phyloP scores from a whole-genome alignment of 2,888 invertebrate genomes.

The Morpho deidamia region DNA sequence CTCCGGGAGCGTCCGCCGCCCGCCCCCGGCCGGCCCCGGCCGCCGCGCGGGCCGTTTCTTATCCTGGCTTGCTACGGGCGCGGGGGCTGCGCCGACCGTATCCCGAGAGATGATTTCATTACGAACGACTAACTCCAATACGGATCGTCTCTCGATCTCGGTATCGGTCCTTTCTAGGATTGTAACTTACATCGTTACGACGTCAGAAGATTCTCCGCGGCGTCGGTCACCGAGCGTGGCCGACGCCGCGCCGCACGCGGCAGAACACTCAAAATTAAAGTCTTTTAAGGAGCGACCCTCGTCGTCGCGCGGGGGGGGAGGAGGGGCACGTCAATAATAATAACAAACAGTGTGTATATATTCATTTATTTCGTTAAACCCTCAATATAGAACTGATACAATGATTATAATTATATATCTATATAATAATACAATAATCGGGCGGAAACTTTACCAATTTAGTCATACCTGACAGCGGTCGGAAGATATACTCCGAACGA shows the following conservation, averaged over 20 bases:
- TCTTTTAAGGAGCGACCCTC: too few species aligned
- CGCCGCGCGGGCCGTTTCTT: constrained; percentile 40
- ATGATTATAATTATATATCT: constrained; percentile 15
- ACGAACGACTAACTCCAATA: too few species aligned
- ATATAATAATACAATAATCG: constrained; percentile 15
- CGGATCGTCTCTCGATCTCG: too few species aligned
- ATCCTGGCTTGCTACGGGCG: constrained; percentile 73
- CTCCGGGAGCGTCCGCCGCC: not conserved
- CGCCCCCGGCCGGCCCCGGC: not conserved
- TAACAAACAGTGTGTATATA: constrained; percentile 10
- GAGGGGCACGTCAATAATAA: not conserved
- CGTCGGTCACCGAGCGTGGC: too few species aligned
- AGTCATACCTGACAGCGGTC: not conserved
- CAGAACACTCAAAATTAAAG: too few species aligned
- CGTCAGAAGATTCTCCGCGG: too few species aligned
- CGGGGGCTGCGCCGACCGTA: constrained; percentile 23
- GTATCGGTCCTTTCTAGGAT: too few species aligned
- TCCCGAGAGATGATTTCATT: too few species aligned
- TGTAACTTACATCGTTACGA: too few species aligned
- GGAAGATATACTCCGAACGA: not conserved
- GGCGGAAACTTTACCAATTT: constrained; percentile 14
- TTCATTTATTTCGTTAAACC: constrained; percentile 23
- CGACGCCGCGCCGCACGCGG: too few species aligned
- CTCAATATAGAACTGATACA: constrained; percentile 22
- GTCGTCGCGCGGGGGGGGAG: not conserved